Base-by-base conservation (phyloP, 2,113 vertebrate species). In the Chlorocebus sabaeus region DNA sequence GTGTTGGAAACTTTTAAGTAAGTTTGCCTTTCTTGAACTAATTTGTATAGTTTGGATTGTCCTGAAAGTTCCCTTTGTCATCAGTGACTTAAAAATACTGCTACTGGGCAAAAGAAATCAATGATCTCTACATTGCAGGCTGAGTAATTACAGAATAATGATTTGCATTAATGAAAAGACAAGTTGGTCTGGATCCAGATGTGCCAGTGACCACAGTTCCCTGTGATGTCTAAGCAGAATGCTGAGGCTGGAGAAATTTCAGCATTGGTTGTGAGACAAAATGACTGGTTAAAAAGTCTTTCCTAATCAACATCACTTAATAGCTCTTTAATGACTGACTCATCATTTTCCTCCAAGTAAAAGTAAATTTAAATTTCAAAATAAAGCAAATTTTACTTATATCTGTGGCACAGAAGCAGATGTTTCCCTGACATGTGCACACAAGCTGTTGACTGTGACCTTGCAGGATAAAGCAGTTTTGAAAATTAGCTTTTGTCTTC, bases 391-490 rank as follows among this genome's bases (percentile, higher is more conserved):
- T 98, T 98, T 98, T 98, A 97, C 98, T 93, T 96, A 93, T 97
- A 98, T 96, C 86, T 73, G 95, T 98, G 97, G 97, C 93, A 98
- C 92, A 94, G 98, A 98, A 98, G 98, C 99, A 99, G 98, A 98
- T 99, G 99, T 99, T 98, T 99, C 96, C 95, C 98, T 99, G 99
- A 98, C 98, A 98, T 98, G 98, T 99, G 98, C 97, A 94, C 97
- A 97, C 99, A 99, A 99, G 98, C 98, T 99, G 99, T 98, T 98
- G 97, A 94, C 0, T 0, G 92, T 99, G 99, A 99, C 99, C 99
- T 99, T 99, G 99, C 97, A 98, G 98, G 98, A 97, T 95, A 93
- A 99, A 99, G 98, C 92, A 90, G 97, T 99, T 99, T 99, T 99
- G 98, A 98, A 98, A 98, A 99, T 99, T 90, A 98, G 98, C 96